Conservation (phyloP, 2,797 vertebrate species). For the Scarus forsteni region DNA sequence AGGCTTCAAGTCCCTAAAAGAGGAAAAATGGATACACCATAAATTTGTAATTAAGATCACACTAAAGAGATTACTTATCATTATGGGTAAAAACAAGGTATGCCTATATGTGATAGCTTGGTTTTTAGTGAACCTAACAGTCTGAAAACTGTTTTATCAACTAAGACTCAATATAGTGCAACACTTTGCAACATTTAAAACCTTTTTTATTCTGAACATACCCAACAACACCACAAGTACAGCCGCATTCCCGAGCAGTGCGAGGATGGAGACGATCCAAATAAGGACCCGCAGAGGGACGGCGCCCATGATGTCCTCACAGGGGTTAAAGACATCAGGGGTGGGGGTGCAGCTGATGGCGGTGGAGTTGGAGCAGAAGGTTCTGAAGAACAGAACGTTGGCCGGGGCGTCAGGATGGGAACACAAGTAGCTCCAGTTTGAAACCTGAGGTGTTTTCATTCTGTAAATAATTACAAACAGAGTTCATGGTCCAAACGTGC, state of each 20-base stretch:
- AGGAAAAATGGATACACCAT: no score
- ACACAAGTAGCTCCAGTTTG: conserved; percentile 82
- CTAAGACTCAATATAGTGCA: no score
- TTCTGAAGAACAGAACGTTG: conserved; percentile 75
- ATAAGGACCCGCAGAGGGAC: conserved; percentile 89
- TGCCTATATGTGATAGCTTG: no score
- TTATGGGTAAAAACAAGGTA: no score
- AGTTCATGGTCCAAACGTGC: no score
- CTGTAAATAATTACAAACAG: no score
- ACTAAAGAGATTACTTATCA: no score
- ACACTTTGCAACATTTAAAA: no score
- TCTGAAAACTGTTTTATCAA: no score
- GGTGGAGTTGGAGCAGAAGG: conserved; percentile 84
- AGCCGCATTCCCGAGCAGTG: conserved; percentile 88
- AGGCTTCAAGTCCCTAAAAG: no score
- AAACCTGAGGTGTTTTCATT: conserved; percentile 33
- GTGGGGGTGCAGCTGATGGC: conserved; percentile 88
- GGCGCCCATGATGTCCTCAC: conserved; percentile 94
- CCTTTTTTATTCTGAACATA: conserved; percentile 9
- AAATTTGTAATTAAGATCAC: no score
- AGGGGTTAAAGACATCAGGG: conserved; percentile 94
- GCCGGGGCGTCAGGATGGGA: conserved; percentile 64
- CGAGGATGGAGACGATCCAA: conserved; percentile 93
- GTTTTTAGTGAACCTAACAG: no score
- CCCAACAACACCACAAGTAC: conserved; percentile 90